Evolutionary conservation across 1,140 invertebrate genomes (phyloP), one percentile per base, ranked within the genome.

Genomic region (Acromyrmex heyeri): DNA sequence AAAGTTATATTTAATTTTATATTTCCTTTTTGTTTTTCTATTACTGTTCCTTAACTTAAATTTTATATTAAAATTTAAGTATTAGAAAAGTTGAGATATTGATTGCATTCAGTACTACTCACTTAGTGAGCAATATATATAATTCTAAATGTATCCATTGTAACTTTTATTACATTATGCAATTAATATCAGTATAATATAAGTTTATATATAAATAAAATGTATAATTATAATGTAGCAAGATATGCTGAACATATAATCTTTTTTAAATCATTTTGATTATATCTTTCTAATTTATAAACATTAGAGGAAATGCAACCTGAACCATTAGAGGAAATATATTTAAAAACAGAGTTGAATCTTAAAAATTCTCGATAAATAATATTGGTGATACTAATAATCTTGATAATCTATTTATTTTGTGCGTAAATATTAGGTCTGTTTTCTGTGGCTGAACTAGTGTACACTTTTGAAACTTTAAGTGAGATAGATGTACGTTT

Each of bases 1-100:
- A 65, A 67, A 87, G 30, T 62, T 62, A 21, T 48, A 44, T 69
- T 8, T 64, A 21, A 50, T 34, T 24, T 76, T 78, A 70, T 55
- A 12, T 73, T 34, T 55, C 14, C 57, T 53, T 65, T 70, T 57
- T 72, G 1, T 75, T 53, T 61, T 69, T 67, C 2, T 75, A 34
- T 48, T 48, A 48, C 18, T 83, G 3, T 10, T 76, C 4, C 21
- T 27, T 18, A 50, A 5, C 64, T 67, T 34, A 75, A 61, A 34
- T 76, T 59, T 44, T 69, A 65, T n/a, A 48, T 34, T 48, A 65
- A 44, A 64, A 34, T n/a, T 64, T 50, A 34, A 34, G 30, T 34
- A 50, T 24, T 44, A 18, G 4, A 21, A 76, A 76, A n/a, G 18
- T n/a, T 61, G 21, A 76, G 5, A 24, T 34, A 38, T 12, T 44